A percentile compares a stretch with the other conserved stretches of the same genome.
phyloP scores from a whole-genome alignment of 1,140 invertebrate genomes.

The Phortica variegata region DNA sequence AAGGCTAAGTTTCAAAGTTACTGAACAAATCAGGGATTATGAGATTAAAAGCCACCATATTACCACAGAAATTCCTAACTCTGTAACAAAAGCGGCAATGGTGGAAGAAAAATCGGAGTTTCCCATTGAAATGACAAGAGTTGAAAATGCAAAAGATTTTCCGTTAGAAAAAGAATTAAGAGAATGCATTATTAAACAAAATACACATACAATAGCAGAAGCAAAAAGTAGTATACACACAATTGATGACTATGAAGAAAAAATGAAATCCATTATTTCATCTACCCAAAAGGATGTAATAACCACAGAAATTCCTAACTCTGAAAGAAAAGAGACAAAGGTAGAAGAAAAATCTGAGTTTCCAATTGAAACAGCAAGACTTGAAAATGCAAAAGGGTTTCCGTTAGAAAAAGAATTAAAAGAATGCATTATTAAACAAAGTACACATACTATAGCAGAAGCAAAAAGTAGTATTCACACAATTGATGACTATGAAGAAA shows the following conservation, averaged over 20 bases:
- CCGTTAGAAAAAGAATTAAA: constrained; percentile 9
- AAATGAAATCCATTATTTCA: neutral
- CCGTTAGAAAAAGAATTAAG: constrained; percentile 14
- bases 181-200: neutral
- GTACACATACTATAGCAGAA: no score
- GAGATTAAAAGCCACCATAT: constrained; percentile 14
- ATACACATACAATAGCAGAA: neutral
- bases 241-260: neutral
- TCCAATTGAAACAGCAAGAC: constrained; percentile 1
- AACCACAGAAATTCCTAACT: neutral
- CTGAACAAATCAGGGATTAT: constrained; percentile 22
- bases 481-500: neutral
- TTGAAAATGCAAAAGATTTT: no score
- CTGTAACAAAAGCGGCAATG: no score
- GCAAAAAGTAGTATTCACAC: no score
- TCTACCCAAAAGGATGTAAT: no score
- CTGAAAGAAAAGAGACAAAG: no score
- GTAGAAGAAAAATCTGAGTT: constrained; percentile 6
- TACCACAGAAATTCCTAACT: constrained; percentile 10
- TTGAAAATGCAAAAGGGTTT: neutral
- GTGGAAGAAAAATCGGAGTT: no score
- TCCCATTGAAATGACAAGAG: no score
- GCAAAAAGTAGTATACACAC: neutral
- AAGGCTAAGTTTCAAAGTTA: constrained; percentile 10
- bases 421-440: no score